Evolutionary conservation across 2,888 invertebrate genomes (phyloP).

Genomic region (Aquatica leii): DNA sequence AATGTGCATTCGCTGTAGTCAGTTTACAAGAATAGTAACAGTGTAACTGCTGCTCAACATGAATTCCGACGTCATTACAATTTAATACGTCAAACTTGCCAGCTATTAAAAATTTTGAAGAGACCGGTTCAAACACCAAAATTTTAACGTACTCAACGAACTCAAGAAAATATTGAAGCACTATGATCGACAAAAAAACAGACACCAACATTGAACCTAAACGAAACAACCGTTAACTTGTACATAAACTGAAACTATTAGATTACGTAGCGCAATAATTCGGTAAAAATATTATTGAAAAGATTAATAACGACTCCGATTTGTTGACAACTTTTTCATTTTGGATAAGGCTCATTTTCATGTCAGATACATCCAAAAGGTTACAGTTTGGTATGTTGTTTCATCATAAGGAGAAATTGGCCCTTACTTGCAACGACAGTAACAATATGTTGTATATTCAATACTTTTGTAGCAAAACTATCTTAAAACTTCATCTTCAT

Average conservation of each 20-base stretch:
- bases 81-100: slow-evolving; percentile 5
- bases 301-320: too few relatives aligned
- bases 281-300: slow-evolving; percentile 6
- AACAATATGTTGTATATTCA: too few relatives aligned
- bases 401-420: too few relatives aligned
- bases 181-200: neutral
- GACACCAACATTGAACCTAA: neutral
- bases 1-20: slow-evolving; percentile 14
- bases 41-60: slow-evolving; percentile 12
- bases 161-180: slow-evolving; percentile 6
- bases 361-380: too few relatives aligned
- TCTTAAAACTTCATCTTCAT: too few relatives aligned
- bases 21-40: slow-evolving; percentile 14
- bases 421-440: too few relatives aligned
- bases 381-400: too few relatives aligned
- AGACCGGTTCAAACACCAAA: neutral
- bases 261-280: neutral
- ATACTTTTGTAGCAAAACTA: too few relatives aligned
- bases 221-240: neutral
- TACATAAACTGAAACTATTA: slow-evolving; percentile 3
- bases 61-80: slow-evolving; percentile 16
- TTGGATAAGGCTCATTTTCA: too few relatives aligned
- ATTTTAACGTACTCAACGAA: neutral
- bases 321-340: too few relatives aligned
- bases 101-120: neutral